Evolutionary conservation across 2,797 vertebrate species (phyloP).

Genomic region (Tamandua tetradactyla): DNA sequence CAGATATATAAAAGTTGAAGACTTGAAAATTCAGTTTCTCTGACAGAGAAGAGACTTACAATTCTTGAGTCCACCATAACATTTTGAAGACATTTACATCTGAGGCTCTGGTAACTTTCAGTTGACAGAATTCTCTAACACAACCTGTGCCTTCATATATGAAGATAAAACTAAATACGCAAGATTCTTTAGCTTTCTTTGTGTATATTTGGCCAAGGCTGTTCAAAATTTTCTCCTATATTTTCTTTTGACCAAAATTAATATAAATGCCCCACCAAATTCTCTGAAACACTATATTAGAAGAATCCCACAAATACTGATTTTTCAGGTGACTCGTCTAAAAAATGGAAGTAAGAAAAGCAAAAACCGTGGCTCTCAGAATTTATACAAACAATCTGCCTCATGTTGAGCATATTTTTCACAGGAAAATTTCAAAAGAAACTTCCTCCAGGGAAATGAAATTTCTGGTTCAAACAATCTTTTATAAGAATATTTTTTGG

Average conservation of each 20-base stretch:
- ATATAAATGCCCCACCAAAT: not conserved
- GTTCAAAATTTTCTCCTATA: not conserved
- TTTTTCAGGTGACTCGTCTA: not conserved
- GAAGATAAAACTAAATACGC: not conserved
- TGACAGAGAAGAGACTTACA: not conserved
- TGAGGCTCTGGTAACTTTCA: not conserved
- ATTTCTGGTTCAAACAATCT: not conserved
- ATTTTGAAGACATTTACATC: not conserved
- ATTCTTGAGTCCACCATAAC: not conserved
- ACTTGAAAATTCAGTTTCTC: not conserved
- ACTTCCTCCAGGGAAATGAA: not conserved
- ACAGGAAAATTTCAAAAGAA: not conserved
- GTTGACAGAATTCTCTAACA: constrained; percentile 14
- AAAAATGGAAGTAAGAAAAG: not conserved
- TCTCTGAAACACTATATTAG: not conserved
- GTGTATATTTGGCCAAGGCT: not conserved
- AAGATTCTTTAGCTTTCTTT: not conserved
- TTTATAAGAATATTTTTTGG: not conserved
- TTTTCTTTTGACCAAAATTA: not conserved
- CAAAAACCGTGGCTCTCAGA: not conserved
- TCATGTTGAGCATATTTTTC: constrained; percentile 21
- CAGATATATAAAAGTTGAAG: not conserved
- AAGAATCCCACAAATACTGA: not conserved
- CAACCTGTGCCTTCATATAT: not conserved
- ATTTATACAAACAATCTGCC: not conserved